These are phyloP conservation scores for Cathartes aura DNA, from an alignment of 2,113 vertebrate species.

Conservation along the genomic window DNA sequence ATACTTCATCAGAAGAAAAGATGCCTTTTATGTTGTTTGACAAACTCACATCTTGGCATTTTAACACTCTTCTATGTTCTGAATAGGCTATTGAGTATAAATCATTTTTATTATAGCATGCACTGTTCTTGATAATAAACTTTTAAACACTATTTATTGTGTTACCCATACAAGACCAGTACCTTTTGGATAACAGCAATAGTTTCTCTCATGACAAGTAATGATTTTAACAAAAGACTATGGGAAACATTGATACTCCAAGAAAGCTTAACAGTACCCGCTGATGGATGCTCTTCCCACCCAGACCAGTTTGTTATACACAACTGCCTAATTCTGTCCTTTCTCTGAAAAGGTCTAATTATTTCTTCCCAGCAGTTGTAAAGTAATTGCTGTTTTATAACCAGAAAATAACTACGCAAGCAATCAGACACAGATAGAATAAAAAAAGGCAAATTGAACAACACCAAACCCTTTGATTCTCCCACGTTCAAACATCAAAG, in stretches of 20 bases:
- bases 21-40: constrained; percentile 36
- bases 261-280: not conserved
- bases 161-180: constrained; percentile 15
- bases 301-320: not conserved
- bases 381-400: not conserved
- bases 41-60: constrained; percentile 29
- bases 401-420: constrained; percentile 23
- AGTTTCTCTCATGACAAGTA: constrained; percentile 20
- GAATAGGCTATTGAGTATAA: constrained; percentile 2
- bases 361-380: not conserved
- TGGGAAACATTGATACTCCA: not conserved
- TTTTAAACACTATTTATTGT: constrained; percentile 61
- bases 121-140: constrained; percentile 54
- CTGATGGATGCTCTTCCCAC: not conserved
- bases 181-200: constrained; percentile 31
- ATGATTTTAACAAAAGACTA: constrained; percentile 43
- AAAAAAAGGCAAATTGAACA: not conserved
- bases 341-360: constrained; percentile 1
- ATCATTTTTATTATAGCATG: constrained; percentile 39
- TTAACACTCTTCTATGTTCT: not conserved
- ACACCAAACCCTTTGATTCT: not conserved
- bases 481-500: not conserved
- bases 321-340: not conserved
- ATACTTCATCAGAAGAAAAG: constrained; percentile 41
- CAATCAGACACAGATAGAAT: not conserved